A percentile compares a stretch with the other conserved stretches of the same genome.
Conservation (phyloP, 1,140 invertebrate species). For the Brachionus plicatilis region DNA sequence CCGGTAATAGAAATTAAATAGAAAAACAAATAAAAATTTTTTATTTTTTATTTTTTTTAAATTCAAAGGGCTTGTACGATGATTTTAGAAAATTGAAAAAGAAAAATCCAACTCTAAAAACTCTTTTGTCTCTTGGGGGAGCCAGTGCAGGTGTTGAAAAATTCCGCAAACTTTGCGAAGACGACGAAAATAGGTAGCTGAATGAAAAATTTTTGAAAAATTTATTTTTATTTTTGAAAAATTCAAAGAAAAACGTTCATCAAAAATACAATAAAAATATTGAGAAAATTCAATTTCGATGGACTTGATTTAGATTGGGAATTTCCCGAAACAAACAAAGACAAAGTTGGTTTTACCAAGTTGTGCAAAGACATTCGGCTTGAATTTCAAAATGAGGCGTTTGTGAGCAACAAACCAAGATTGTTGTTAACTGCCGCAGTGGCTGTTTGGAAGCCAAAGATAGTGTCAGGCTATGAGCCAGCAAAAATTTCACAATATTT, state of each 20-base stretch:
- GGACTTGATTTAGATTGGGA: constrained; percentile 94
- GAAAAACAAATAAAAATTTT: too few species aligned
- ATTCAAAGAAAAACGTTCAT: constrained; percentile 43
- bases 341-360: constrained; percentile 79
- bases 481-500: constrained; percentile 76
- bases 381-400: constrained; percentile 78
- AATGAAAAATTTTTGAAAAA: neutral
- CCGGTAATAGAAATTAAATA: neutral
- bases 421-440: constrained; percentile 87
- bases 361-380: constrained; percentile 75
- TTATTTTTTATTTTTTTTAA: too few species aligned
- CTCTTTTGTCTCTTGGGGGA: constrained; percentile 83
- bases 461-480: constrained; percentile 86
- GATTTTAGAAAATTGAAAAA: constrained; percentile 75
- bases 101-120: constrained; percentile 86
- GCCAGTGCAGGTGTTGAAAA: constrained; percentile 88
- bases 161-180: constrained; percentile 47
- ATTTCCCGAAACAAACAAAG: constrained; percentile 76
- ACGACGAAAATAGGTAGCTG: constrained; percentile 42
- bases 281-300: constrained; percentile 86
- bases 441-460: constrained; percentile 74
- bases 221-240: neutral
- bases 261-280: constrained; percentile 67
- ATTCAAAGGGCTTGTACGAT: constrained; percentile 60
- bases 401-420: constrained; percentile 66